A percentile compares a stretch with the other conserved stretches of the same genome.
These are phyloP conservation scores for Acromyrmex heyeri DNA, from an alignment of 1,140 invertebrate species.

Conservation along the genomic window DNA sequence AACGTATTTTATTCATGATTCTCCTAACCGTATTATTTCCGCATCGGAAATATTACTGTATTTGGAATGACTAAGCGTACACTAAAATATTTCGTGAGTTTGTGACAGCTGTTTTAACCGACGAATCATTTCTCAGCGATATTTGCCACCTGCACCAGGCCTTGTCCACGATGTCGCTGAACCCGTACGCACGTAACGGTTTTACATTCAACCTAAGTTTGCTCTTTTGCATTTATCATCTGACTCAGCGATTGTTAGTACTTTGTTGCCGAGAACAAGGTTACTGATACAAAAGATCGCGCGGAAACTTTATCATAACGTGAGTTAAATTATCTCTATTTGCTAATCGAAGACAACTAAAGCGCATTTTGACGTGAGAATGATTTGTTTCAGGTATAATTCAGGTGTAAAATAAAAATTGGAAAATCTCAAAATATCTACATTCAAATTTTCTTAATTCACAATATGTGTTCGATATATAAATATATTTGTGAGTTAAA, in stretches of 20 bases:
- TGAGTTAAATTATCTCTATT: conserved; percentile 38
- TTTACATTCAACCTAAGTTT: conserved; percentile 52
- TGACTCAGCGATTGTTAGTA: conserved; percentile 50
- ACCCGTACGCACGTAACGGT: conserved; percentile 52
- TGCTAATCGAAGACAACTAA: background rate
- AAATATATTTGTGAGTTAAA: background rate
- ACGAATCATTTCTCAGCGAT: conserved; percentile 38
- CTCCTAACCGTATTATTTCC: background rate
- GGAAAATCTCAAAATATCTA: background rate
- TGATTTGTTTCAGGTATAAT: conserved; percentile 13
- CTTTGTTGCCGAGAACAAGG: conserved; percentile 46
- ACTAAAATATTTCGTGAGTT: conserved; percentile 37
- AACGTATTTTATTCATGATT: background rate
- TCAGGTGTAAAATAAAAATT: background rate
- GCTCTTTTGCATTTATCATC: conserved; percentile 57
- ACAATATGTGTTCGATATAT: too few species aligned
- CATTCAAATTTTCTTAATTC: background rate
- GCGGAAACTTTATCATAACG: conserved; percentile 23
- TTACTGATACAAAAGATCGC: conserved; percentile 52
- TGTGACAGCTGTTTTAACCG: conserved; percentile 51
- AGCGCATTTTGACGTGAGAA: background rate
- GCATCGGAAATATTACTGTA: conserved; percentile 6
- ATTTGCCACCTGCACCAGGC: conserved; percentile 49
- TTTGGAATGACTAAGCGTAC: conserved; percentile 16
- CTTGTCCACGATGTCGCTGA: conserved; percentile 46